A percentile compares a stretch with the other conserved stretches of the same genome.
Evolutionary conservation across 2,888 invertebrate genomes (phyloP).

Genomic region (Poecilobothrus nobilitatus): DNA sequence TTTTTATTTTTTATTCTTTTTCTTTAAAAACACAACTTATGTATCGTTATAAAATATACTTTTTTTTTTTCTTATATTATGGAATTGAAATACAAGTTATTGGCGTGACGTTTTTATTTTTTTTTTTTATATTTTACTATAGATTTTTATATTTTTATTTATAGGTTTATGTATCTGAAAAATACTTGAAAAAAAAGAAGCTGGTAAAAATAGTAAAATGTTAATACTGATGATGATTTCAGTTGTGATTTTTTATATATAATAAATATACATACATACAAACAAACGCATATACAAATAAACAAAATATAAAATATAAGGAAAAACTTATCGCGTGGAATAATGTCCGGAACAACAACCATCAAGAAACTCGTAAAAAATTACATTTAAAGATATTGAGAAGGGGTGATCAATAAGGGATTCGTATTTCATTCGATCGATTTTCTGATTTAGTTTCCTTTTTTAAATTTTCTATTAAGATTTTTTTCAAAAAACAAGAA

Average conservation of each 20-base stretch:
- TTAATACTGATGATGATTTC: too few species aligned
- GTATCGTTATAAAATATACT: background rate
- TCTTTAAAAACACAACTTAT: too few species aligned
- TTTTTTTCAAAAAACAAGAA: background rate
- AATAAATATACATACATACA: background rate
- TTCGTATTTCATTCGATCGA: too few species aligned
- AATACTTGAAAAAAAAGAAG: too few species aligned
- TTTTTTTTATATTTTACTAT: too few species aligned
- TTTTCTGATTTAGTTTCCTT: too few species aligned
- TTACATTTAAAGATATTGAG: background rate
- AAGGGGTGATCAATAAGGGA: background rate
- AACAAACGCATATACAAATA: too few species aligned
- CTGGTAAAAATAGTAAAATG: too few species aligned
- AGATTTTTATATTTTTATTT: background rate
- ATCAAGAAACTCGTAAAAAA: too few species aligned
- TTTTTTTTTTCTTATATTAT: background rate
- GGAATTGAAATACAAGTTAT: conserved; percentile 1
- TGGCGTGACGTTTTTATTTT: background rate
- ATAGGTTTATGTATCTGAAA: too few species aligned
- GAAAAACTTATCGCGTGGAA: conserved; percentile 1
- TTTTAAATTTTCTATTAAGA: background rate
- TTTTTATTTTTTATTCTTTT: too few species aligned
- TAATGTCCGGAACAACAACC: background rate
- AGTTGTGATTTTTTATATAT: too few species aligned
- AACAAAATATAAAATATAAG: background rate